Conservation (phyloP, 2,797 vertebrate species). For the Hafferia zeledoni region DNA sequence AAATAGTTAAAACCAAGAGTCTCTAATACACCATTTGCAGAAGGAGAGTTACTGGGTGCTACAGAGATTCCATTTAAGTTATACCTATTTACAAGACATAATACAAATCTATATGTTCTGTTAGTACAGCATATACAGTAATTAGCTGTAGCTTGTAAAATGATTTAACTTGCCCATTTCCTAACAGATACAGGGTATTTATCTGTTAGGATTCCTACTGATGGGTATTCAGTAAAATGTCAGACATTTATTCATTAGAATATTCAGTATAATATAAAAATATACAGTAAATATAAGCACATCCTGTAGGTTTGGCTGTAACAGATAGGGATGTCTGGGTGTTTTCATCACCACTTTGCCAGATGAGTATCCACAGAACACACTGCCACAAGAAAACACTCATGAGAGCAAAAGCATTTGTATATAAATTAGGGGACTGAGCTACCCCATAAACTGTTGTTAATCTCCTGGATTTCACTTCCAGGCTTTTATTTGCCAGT, state of each 20-base stretch:
- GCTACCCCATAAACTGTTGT: not conserved
- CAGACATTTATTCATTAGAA: slow-evolving; percentile 36
- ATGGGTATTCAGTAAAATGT: slow-evolving; percentile 29
- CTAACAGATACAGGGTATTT: not conserved
- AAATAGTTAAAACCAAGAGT: not conserved
- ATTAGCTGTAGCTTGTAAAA: slow-evolving; percentile 40
- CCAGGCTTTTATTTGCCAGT: not conserved
- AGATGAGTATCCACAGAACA: not conserved
- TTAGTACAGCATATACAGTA: slow-evolving; percentile 53
- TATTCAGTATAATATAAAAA: slow-evolving; percentile 59
- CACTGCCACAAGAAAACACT: not conserved
- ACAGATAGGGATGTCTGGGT: not conserved
- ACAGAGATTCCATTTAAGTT: slow-evolving; percentile 38
- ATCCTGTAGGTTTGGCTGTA: slow-evolving; percentile 9
- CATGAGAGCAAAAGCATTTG: not conserved
- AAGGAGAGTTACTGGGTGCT: slow-evolving; percentile 1
- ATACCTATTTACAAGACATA: slow-evolving; percentile 53
- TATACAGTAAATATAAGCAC: slow-evolving; percentile 59
- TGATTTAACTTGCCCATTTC: not conserved
- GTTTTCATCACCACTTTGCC: slow-evolving; percentile 1
- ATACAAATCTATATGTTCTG: slow-evolving; percentile 39
- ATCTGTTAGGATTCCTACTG: slow-evolving; percentile 1
- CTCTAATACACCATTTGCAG: not conserved
- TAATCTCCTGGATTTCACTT: not conserved
- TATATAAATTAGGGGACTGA: not conserved